A percentile compares a stretch with the other conserved stretches of the same genome.
Evolutionary conservation across 2,888 invertebrate genomes (phyloP).

Genomic region (Brenthis ino): DNA sequence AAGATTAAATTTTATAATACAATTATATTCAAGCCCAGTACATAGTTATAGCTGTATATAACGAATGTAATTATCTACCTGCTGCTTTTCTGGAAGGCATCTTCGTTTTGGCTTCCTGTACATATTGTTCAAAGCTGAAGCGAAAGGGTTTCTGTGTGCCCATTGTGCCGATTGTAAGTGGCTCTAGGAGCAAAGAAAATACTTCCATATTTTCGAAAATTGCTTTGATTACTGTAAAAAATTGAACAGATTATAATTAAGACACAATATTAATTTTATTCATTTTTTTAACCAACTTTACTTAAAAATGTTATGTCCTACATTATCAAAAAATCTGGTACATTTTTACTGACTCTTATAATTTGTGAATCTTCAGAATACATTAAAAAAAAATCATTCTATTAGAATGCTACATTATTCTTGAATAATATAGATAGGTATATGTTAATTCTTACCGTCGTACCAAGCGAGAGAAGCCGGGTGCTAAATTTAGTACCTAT

Average conservation of each 20-base stretch:
- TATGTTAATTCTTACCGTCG: too few relatives aligned
- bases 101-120: conserved; percentile 72
- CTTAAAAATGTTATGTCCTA: not conserved
- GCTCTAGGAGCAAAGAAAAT: conserved; percentile 65
- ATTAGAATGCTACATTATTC: too few relatives aligned
- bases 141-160: conserved; percentile 75
- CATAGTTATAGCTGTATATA: not conserved
- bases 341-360: too few relatives aligned
- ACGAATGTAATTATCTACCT: conserved; percentile 48
- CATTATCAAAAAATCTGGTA: too few relatives aligned
- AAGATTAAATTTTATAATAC: too few relatives aligned
- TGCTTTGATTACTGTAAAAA: conserved; percentile 65
- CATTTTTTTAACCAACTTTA: too few relatives aligned
- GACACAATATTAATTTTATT: too few relatives aligned
- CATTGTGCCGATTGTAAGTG: conserved; percentile 72
- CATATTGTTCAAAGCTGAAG: conserved; percentile 72
- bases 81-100: conserved; percentile 74
- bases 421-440: too few relatives aligned
- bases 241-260: not conserved
- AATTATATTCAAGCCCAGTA: not conserved
- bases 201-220: conserved; percentile 72
- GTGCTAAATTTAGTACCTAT: too few relatives aligned
- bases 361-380: too few relatives aligned
- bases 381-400: too few relatives aligned
- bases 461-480: too few relatives aligned